Base-by-base conservation (phyloP, 2,113 vertebrate genomes). In the Bagarius yarrelli region DNA sequence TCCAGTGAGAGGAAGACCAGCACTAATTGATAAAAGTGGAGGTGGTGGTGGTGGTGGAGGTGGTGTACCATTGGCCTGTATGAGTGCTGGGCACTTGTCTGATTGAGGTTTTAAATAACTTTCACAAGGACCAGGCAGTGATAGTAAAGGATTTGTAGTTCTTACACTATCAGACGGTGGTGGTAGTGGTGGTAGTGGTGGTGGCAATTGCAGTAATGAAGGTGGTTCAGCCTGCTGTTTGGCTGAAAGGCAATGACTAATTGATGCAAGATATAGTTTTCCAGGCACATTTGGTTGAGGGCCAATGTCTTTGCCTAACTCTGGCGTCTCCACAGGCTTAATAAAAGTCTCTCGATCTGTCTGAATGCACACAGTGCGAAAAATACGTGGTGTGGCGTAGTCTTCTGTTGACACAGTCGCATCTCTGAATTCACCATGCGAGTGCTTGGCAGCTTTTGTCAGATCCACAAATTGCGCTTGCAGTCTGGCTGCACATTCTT, bases 281-380 rank as follows among this genome's bases (percentile, higher is more conserved):
- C 93, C 95, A 63, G 95, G 92, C 78, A 91, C 64, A 84, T 85
- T 93, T 36, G 92, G 93, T 70, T 91, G 94, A 56, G 76, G 70
- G 79, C 85, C 93, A 82, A 86, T 87, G 61, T 81, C 84, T 64
- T 78, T 80, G 84, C 86, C 92, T 84, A 84, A 2, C 50, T 91
- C 91, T 21, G 92, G 92, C 74, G 93, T 90, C 79, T 94, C 94
- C 1, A 83, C 87, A 55, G 91, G 89, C 83, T 93, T 95, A 84
- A 96, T 90, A 84, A 97, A 96, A 1, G 94, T 95, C 89, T 99
- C 94, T 81, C 93, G 90, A 89, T 98, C 96, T 2, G 97, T 98
- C 88, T 98, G 96, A 85, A 97, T 90, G 88, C 90, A 96, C 47
- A 97, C 95, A 1, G 91, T 96, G 85, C 94, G 92, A 88, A 93